phyloP scores from a whole-genome alignment of 2,113 vertebrate species.

The Apaloderma vittatum region DNA sequence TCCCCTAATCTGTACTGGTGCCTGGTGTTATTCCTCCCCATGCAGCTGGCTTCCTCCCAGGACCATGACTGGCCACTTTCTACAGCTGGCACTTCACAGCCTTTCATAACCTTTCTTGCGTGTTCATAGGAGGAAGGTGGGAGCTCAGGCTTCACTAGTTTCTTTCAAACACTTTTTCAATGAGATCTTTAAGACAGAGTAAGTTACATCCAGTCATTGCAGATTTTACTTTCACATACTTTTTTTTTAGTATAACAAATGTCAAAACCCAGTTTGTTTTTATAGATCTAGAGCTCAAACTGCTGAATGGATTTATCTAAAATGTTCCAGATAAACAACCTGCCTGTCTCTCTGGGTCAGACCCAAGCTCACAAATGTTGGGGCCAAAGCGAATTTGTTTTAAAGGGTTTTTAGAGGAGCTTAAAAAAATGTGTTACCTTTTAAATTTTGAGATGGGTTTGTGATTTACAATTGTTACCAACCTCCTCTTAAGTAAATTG shows the following conservation, averaged over 20 bases:
- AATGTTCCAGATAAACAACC: background rate
- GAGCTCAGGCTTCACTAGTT: background rate
- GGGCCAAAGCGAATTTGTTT: background rate
- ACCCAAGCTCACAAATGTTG: background rate
- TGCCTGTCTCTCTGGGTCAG: background rate
- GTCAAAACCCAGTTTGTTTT: background rate
- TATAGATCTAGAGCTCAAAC: background rate
- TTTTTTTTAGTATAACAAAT: background rate
- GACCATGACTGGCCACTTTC: background rate
- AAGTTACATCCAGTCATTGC: background rate
- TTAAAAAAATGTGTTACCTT: background rate
- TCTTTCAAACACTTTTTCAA: background rate
- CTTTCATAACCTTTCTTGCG: background rate
- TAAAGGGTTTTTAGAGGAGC: background rate
- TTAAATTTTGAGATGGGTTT: background rate
- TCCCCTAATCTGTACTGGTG: too few relatives aligned
- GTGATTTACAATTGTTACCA: background rate
- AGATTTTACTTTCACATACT: background rate
- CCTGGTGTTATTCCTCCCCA: too few relatives aligned
- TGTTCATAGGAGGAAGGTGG: background rate
- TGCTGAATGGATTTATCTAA: background rate
- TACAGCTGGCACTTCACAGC: background rate
- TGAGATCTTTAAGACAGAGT: background rate
- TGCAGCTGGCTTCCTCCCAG: accelerated
- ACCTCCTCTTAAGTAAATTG: background rate